Evolutionary conservation across 2,797 vertebrate species (phyloP).

Genomic region (Pachyuromys duprasi): DNA sequence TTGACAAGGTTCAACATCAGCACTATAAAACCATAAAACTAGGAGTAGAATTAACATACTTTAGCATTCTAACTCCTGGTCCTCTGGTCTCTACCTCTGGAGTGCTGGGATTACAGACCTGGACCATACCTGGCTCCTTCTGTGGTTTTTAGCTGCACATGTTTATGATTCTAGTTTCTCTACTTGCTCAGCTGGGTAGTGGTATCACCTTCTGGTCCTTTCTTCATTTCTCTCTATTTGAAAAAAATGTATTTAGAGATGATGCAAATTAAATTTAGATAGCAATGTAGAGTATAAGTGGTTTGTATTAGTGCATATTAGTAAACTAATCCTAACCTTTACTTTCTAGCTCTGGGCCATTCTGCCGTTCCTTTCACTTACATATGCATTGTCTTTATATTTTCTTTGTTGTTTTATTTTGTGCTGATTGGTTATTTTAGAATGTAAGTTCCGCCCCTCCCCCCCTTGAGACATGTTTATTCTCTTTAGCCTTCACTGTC

Average conservation of each 20-base stretch:
- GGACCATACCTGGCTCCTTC: background rate
- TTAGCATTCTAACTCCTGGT: background rate
- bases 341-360: background rate
- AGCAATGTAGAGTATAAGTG: background rate
- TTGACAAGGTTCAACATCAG: background rate
- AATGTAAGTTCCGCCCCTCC: background rate
- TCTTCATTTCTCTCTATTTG: background rate
- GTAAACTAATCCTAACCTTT: background rate
- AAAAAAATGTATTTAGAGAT: background rate
- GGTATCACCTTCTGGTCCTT: background rate
- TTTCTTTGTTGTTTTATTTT: background rate
- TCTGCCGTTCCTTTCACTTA: background rate
- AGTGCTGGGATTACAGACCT: background rate
- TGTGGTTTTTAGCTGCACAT: background rate
- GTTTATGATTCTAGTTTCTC: background rate
- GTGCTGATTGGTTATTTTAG: background rate
- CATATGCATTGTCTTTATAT: background rate
- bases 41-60: background rate
- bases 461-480: background rate
- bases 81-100: background rate
- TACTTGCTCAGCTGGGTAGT: background rate
- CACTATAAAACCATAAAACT: background rate
- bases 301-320: background rate
- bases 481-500: background rate
- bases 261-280: background rate